These are phyloP conservation scores for Trachemys scripta DNA, from an alignment of 2,113 vertebrate species.

Conservation along the genomic window DNA sequence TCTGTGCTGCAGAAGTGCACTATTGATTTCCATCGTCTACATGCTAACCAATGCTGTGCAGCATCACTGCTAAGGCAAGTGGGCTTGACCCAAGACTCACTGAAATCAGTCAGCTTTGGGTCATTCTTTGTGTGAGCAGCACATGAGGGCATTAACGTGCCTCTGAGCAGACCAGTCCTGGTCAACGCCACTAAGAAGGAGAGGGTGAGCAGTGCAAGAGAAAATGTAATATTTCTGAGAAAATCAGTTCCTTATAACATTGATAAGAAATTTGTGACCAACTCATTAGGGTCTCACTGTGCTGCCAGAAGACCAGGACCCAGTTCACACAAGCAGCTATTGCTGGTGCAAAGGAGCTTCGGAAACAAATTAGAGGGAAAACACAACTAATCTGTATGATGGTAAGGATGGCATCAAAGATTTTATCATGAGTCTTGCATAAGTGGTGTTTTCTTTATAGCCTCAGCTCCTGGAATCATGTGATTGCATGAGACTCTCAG, in stretches of 20 bases:
- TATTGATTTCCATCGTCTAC: background rate
- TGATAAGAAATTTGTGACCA: background rate
- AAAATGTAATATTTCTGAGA: background rate
- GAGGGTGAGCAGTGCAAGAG: background rate
- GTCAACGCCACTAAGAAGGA: background rate
- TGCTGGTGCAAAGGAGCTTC: background rate
- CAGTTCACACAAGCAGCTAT: fast-evolving
- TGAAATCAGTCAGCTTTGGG: background rate
- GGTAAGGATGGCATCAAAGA: background rate
- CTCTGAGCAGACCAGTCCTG: background rate
- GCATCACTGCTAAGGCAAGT: background rate
- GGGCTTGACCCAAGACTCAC: fast-evolving
- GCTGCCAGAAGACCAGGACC: background rate
- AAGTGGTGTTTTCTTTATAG: background rate
- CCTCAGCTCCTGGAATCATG: background rate
- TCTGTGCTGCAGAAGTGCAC: background rate
- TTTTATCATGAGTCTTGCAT: background rate
- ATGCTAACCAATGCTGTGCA: background rate
- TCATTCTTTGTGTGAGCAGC: background rate
- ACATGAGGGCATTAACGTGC: background rate
- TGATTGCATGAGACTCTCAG: background rate
- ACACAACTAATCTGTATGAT: background rate
- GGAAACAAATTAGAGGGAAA: background rate
- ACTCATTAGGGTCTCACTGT: background rate
- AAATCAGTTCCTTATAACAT: background rate